Evolutionary conservation across 2,113 vertebrate species (phyloP), one percentile per base, ranked within the genome.

Genomic region (Ondatra zibethicus): DNA sequence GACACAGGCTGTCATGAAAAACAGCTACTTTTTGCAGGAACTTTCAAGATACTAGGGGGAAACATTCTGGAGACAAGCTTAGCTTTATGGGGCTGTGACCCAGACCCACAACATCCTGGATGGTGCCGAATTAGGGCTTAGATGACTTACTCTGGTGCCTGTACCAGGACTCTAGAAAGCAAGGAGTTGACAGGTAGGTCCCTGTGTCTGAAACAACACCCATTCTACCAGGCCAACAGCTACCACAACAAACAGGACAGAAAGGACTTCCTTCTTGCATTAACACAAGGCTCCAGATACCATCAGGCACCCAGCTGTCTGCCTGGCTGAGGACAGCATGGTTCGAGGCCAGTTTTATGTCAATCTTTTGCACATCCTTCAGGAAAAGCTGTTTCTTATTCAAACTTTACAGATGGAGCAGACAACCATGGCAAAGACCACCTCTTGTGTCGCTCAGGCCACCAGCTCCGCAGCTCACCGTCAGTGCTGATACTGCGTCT

Each of bases 311-410:
- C 33, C 16, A 36, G 68, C 39, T 39, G 13, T 45, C 66, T 73
- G 68, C 82, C 72, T 95, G 76, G 82, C 58, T 65, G 61, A 91
- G 47, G 55, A 42, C 33, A 81, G 42, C 66, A 90, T 88, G 77
- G 36, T 89, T 45, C 70, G 45, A 45, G 42, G 66, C 29, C 68
- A 89, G 25, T 86, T 31, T 47, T 23, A 31, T 4, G 12, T 21
- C 81, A 45, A 33, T 75, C 47, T 87, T 89, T 61, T 70, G 36
- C 47, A 89, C 19, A 39, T 23, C 17, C 39, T 4, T 39, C 29
- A 14, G 23, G 73, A 33, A 80, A 78, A 66, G 0, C 11, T 92
- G 80, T 36, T 86, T 84, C 10, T 7, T 17, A 36, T 82, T 27
- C 14, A 33, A 58, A 66, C 52, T 78, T 75, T 77, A 25, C 52